Evolutionary conservation across 2,888 invertebrate genomes (phyloP), one percentile per base, ranked within the genome.

Genomic region (Athalia rosae): DNA sequence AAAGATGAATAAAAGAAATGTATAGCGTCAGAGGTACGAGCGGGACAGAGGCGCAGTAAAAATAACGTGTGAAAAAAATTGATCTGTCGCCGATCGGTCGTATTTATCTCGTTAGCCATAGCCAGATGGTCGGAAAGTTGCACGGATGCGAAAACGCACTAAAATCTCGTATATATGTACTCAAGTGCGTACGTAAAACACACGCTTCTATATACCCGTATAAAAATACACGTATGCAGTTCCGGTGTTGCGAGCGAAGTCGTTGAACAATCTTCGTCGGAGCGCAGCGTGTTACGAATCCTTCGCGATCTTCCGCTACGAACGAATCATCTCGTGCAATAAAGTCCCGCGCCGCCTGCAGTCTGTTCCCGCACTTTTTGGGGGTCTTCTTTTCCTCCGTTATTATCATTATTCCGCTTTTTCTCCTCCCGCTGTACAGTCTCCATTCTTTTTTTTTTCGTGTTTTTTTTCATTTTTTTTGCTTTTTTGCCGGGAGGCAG

Each of bases 301-400:
- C 28, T 64, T 64, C 47, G 47, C 47, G 47, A 64, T 64, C 45
- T 64, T 53, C 48, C 15, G 15, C 67, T 28, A 50, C 28, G 9
- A 28, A 53, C 48, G 15, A 48, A 53, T 11, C 9, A n/a, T n/a
- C n/a, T n/a, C n/a, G n/a, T 9, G 11, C 9, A n/a, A n/a, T 50
- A 67, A n/a, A 53, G 28, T 64, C 41, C 11, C 53, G 67, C 41
- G 41, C 11, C 53, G 67, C 41, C 67, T 67, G 67, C 67, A 67
- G 50, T 67, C 48, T 67, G 67, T 67, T 67, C 28, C 53, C 67
- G 50, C 8, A 67, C 47, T 67, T 53, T 53, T 67, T 41, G 67
- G 28, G 47, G 67, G 67, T 67, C 67, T 67, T 67, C 67, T 53
- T n/a, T 67, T 28, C 4, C 48, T 53, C 41, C 9, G 47, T 28